Evolutionary conservation across 2,888 invertebrate species (phyloP).

Genomic region (Amiota communis): DNA sequence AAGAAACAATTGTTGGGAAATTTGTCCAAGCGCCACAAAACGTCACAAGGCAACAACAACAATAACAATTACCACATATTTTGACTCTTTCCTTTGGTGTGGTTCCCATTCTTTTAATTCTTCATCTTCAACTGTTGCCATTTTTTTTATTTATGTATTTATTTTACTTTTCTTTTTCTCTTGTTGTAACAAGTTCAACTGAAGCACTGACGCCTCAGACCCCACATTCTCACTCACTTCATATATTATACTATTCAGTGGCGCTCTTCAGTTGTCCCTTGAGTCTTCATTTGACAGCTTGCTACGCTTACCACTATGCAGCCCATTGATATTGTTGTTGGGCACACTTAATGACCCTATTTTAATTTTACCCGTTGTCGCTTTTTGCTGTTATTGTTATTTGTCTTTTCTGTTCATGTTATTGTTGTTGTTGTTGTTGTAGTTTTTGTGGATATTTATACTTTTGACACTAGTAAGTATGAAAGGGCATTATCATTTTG

Average conservation of each 20-base stretch:
- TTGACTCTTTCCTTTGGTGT: background rate
- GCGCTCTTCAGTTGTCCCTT: too few relatives aligned
- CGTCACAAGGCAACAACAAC: constrained; percentile 7
- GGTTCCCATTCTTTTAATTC: background rate
- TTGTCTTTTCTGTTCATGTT: constrained; percentile 40
- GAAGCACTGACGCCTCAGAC: background rate
- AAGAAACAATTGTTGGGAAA: constrained; percentile 66
- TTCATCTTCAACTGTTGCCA: background rate
- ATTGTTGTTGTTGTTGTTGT: constrained; percentile 40
- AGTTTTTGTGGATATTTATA: too few relatives aligned
- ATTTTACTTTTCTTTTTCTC: background rate
- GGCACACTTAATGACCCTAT: constrained; percentile 64
- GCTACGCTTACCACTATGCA: background rate
- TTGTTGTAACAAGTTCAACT: constrained; percentile 21
- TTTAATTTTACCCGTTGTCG: constrained; percentile 65
- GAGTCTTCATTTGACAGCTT: too few relatives aligned
- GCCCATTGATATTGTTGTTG: constrained; percentile 30
- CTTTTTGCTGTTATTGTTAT: constrained; percentile 65
- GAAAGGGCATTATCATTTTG: too few relatives aligned
- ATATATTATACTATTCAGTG: too few relatives aligned
- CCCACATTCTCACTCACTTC: background rate
- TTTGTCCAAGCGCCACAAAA: constrained; percentile 45
- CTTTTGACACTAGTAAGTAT: too few relatives aligned
- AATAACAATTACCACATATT: constrained; percentile 23
- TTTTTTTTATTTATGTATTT: constrained; percentile 2